These are phyloP conservation scores for Microdon myrmicae DNA, from an alignment of 2,888 invertebrate species.

Conservation along the genomic window DNA sequence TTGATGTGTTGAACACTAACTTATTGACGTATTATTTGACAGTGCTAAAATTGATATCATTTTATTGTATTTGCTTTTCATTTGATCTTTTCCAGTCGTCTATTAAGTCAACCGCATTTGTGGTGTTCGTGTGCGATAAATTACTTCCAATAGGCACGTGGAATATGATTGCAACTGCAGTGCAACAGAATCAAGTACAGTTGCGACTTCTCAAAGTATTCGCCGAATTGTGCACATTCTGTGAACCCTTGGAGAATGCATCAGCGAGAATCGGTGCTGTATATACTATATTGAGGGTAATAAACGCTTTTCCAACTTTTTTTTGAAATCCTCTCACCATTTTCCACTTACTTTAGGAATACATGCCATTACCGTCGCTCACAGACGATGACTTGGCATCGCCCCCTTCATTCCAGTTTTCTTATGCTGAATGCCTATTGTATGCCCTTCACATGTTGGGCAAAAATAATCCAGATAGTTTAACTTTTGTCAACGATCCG, in stretches of 20 bases:
- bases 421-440: conserved; percentile 91
- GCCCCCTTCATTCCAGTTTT: conserved; percentile 88
- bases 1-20: too few species aligned
- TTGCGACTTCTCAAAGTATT: conserved; percentile 86
- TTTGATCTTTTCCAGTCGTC: conserved; percentile 74
- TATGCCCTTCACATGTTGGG: conserved; percentile 81
- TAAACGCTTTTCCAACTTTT: conserved; percentile 57
- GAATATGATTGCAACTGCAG: conserved; percentile 73
- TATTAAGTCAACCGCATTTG: conserved; percentile 86
- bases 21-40: too few species aligned
- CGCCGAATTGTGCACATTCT: conserved; percentile 84
- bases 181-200: conserved; percentile 74
- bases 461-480: conserved; percentile 80
- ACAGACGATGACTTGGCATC: conserved; percentile 71
- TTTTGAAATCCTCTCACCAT: neutral
- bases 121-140: conserved; percentile 85
- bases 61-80: conserved; percentile 20
- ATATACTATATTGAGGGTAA: conserved; percentile 83
- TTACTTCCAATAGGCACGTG: conserved; percentile 78
- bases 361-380: conserved; percentile 87
- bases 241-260: conserved; percentile 80
- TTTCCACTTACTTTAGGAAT: conserved; percentile 71
- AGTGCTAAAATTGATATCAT: too few species aligned
- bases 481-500: conserved; percentile 78
- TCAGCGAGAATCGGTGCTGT: conserved; percentile 79